Evolutionary conservation across 1,140 invertebrate genomes (phyloP).

Genomic region (Calliopsis andreniformis): DNA sequence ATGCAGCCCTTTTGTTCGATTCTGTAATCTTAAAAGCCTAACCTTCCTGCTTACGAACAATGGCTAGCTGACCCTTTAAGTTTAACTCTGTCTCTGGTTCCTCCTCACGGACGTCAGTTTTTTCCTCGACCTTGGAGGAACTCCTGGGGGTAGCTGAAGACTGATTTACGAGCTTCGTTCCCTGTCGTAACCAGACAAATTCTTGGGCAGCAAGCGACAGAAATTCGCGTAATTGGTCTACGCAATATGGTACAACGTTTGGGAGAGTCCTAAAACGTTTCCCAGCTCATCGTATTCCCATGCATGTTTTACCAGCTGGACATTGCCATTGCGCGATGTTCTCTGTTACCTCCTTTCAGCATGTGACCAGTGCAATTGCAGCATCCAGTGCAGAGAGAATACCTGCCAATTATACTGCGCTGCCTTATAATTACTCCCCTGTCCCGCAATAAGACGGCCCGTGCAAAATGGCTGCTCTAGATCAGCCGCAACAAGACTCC

Average conservation of each 20-base stretch:
- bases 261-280: constrained; percentile 19
- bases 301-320: constrained; percentile 40
- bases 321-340: constrained; percentile 5
- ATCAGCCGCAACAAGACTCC: constrained; percentile 62
- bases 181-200: no score
- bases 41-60: constrained; percentile 62
- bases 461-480: constrained; percentile 43
- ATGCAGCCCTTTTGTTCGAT: constrained; percentile 64
- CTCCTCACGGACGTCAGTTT: background rate
- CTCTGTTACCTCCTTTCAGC: background rate
- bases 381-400: constrained; percentile 4
- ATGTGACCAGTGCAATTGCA: background rate
- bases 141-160: background rate
- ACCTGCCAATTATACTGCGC: constrained; percentile 36
- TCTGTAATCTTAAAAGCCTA: no score
- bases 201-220: background rate
- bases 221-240: no score
- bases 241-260: constrained; percentile 4
- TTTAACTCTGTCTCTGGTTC: constrained; percentile 30
- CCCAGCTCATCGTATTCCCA: constrained; percentile 23
- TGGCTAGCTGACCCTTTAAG: constrained; percentile 67
- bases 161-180: constrained; percentile 59
- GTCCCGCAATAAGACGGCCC: constrained; percentile 38
- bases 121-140: constrained; percentile 53
- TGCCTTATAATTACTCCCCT: constrained; percentile 1